A percentile compares a stretch with the other conserved stretches of the same genome.
phyloP scores from a whole-genome alignment of 2,113 vertebrate genomes.

The Capra hircus region DNA sequence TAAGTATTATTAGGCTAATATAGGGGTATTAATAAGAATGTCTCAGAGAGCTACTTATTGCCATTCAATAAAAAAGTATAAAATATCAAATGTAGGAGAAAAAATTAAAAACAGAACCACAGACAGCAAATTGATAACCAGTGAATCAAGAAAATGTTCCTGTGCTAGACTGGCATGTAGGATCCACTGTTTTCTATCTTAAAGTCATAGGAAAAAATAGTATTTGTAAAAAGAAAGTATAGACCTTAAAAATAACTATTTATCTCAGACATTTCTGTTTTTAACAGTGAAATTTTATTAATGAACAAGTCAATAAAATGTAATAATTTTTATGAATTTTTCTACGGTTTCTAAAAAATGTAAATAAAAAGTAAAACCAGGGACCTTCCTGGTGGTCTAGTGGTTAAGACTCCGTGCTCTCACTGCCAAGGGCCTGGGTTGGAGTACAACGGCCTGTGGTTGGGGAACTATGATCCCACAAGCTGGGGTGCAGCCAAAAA shows the following conservation, averaged over 20 bases:
- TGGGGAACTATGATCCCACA: not conserved
- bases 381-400: not conserved
- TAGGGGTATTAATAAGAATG: not conserved
- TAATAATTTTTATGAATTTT: not conserved
- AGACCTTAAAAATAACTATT: not conserved
- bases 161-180: not conserved
- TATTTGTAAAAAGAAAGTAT: not conserved
- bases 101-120: not conserved
- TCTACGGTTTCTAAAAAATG: not conserved
- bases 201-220: not conserved
- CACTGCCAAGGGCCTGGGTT: not conserved
- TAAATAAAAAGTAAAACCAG: not conserved
- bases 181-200: not conserved
- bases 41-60: not conserved
- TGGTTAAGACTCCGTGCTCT: fast-evolving
- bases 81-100: not conserved
- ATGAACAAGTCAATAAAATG: not conserved
- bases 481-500: not conserved
- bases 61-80: not conserved
- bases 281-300: not conserved
- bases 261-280: not conserved
- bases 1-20: not conserved
- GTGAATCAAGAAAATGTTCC: not conserved
- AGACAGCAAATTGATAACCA: not conserved
- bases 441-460: not conserved